Evolutionary conservation across 2,888 invertebrate species (phyloP).

Genomic region (Unio pictorum): DNA sequence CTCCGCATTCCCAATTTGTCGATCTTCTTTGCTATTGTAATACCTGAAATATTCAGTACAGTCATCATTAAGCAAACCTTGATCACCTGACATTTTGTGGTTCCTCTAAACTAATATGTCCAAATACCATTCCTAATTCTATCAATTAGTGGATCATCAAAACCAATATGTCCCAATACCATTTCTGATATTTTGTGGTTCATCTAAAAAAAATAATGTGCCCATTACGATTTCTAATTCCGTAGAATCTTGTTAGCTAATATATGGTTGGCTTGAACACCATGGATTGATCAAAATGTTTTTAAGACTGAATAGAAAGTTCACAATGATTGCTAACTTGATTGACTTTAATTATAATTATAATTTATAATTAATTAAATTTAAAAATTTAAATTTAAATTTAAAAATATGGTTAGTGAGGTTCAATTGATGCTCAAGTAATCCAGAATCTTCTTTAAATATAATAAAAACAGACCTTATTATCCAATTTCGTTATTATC

Average conservation of each 20-base stretch:
- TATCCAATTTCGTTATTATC: no score
- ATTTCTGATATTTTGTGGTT: neutral
- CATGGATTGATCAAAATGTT: no score
- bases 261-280: neutral
- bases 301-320: no score
- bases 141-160: neutral
- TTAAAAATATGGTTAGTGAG: no score
- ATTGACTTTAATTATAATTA: no score
- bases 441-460: no score
- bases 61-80: neutral
- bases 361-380: no score
- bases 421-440: no score
- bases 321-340: no score
- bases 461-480: no score
- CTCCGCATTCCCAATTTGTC: conserved; percentile 74
- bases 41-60: conserved; percentile 50
- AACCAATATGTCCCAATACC: neutral
- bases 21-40: conserved; percentile 70
- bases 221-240: no score
- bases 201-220: neutral
- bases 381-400: no score
- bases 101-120: neutral
- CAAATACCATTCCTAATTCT: neutral
- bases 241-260: neutral
- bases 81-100: neutral